Percentiles rank a stretch among this genome's conserved stretches.
Evolutionary conservation across 2,113 vertebrate species (phyloP).

Genomic region (Corapipo altera): DNA sequence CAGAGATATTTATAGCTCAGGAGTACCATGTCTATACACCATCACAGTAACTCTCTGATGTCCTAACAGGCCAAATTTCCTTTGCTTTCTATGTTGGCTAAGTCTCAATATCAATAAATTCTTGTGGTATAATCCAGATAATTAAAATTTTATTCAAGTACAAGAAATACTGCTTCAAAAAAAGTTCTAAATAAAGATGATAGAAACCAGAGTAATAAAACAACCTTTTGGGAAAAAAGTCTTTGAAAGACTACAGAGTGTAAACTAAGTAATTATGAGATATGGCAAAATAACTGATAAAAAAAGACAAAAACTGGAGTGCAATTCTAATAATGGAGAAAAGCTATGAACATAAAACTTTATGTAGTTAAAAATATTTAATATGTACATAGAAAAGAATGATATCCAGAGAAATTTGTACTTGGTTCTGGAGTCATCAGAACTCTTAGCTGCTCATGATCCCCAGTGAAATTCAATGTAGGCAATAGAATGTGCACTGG

Average conservation of each 20-base stretch:
- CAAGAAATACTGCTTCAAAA: background rate
- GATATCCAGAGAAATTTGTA: background rate
- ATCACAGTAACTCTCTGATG: background rate
- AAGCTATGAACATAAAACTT: background rate
- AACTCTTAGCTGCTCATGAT: background rate
- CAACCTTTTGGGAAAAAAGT: accelerated
- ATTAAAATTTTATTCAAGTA: background rate
- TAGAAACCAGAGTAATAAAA: background rate
- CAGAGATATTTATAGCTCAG: background rate
- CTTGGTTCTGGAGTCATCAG: background rate
- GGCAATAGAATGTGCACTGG: background rate
- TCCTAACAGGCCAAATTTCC: background rate
- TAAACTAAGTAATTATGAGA: background rate
- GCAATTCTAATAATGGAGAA: background rate
- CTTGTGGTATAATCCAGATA: background rate
- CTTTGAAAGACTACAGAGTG: background rate
- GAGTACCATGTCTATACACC: background rate
- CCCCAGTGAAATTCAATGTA: background rate
- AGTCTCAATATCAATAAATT: background rate
- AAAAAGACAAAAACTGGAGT: background rate
- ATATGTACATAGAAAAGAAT: background rate
- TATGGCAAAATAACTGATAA: background rate
- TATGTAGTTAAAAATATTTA: background rate
- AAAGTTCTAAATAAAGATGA: background rate
- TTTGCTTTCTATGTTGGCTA: background rate